A percentile compares a stretch with the other conserved stretches of the same genome.
Evolutionary conservation across 2,797 vertebrate species (phyloP).

Genomic region (Holocentrus rufus): DNA sequence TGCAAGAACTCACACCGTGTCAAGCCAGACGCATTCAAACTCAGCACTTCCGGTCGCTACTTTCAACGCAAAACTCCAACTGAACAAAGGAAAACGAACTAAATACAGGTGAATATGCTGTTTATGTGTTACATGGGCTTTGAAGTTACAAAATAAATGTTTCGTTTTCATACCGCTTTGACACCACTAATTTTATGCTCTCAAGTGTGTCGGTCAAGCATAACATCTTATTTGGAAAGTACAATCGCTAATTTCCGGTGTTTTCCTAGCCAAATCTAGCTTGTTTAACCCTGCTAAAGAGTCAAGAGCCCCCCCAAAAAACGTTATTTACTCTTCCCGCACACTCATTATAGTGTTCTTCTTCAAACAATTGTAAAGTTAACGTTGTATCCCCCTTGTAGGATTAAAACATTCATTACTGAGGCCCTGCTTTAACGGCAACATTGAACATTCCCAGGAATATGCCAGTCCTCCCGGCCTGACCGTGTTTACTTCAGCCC

Average conservation of each 20-base stretch:
- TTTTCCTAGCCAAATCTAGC: neutral
- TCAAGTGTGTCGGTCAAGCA: too few species aligned
- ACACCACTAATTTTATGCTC: too few species aligned
- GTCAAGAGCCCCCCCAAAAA: neutral
- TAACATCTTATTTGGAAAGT: conserved; percentile 58
- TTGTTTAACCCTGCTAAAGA: too few species aligned
- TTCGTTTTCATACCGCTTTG: too few species aligned
- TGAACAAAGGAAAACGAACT: accelerated
- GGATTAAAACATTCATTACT: neutral
- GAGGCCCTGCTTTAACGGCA: conserved; percentile 19
- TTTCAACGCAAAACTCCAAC: conserved; percentile 24
- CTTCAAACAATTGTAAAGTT: neutral
- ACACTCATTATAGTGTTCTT: conserved; percentile 5
- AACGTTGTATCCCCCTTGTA: neutral
- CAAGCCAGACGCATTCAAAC: neutral
- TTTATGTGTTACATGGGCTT: neutral
- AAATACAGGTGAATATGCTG: accelerated
- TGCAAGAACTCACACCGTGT: conserved; percentile 32
- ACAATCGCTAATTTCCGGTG: neutral
- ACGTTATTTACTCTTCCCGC: conserved; percentile 11
- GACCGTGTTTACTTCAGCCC: conserved; percentile 70
- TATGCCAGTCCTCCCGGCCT: conserved; percentile 54
- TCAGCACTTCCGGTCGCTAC: conserved; percentile 5
- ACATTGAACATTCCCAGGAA: neutral
- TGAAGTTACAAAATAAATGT: neutral